Evolutionary conservation across 37 sponge, comb jelly and placozoan genomes (phyloP), one percentile per base, ranked within the genome.

Genomic region (Cladorhizidae sp.): DNA sequence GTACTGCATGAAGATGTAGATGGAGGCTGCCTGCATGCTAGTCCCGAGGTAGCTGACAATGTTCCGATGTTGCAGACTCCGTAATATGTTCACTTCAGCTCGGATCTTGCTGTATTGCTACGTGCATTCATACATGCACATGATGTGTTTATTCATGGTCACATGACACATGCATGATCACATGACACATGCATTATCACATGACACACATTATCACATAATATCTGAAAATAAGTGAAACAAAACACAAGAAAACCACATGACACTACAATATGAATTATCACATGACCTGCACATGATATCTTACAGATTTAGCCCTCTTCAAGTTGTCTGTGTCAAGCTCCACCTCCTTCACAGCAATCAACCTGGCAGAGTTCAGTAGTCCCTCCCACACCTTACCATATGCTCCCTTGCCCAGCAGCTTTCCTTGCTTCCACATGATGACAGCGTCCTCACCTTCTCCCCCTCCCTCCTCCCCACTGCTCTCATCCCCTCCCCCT

Each of bases 1-100:
- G 67, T 71, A 93, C 63, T 96, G 93, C 96, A 96, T 96, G 77
- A 96, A 96, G 70, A 96, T 96, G 63, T 84, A 90, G 31, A 96
- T 91, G 3, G 57, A 75, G 0, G 58, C 73, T 14, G 77, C 26
- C 42, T 96, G 64, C 77, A 96, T 85, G 31, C 86, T 77, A 15
- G 93, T 83, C 1, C 93, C 96, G 0, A 89, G 80, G 72, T 96
- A 96, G 39, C 88, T 86, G 31, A 95, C 95, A 42, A 95, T 89
- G 87, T 95, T 92, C 71, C 45, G 81, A 73, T 95, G 95, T 0
- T 42, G 41, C 61, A 95, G 70, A 32, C 92, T 91, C 21, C 90
- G 59, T 23, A 95, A 71, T 20, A 95, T 87, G 54, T 85, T 93
- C 74, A 95, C 95, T 57, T 95, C 95, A 32, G 84, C 26, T 57